Base-by-base conservation (phyloP, 2,888 invertebrate genomes). In the Venusia cambrica region DNA sequence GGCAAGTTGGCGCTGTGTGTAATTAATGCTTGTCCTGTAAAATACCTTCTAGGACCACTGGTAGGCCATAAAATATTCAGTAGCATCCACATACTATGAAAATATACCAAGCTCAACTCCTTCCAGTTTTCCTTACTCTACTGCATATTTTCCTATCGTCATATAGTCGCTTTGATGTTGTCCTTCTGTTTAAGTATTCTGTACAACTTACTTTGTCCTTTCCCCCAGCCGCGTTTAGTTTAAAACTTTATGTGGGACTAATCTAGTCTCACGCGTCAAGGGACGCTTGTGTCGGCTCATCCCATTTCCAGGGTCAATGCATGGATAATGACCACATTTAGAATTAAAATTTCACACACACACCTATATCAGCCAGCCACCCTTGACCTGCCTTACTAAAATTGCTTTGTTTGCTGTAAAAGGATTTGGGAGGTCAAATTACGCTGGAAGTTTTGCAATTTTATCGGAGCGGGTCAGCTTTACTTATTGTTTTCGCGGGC, bases 221-320 rank as follows among this genome's bases (percentile, higher is more conserved):
- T 53, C 44, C 32, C 27, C 38, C 40, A 32, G 36, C 35, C 31
- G 30, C 52, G 56, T 68, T 70, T 73, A 69, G 73, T 72, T 76
- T 73, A 65, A 74, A 70, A 73, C 65, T 73, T 71, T 65, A 72
- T 73, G 67, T 57, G 62, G 70, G 68, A 61, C 64, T 74, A 71
- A 74, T 73, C 73, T 74, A 67, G 53, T 44, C 55, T 55, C 38
- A 56, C 57, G 41, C 52, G 62, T 68, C 63, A 58, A 49, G 60
- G 55, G 64, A 67, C 65, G 62, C 51, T 54, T 59, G 63, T 39
- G 67, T 60, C 52, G 52, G 45, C 44, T 40, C 45, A 51, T 54
- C 56, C 54, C 46, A 28, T 45, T 48, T 43, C 45, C 55, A 53
- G 48, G 59, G 66, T 54, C 52, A 51, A 57, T 64, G 69, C 60